Base-by-base conservation (phyloP, 2,797 vertebrate species). In the Pseudochirops cupreus region DNA sequence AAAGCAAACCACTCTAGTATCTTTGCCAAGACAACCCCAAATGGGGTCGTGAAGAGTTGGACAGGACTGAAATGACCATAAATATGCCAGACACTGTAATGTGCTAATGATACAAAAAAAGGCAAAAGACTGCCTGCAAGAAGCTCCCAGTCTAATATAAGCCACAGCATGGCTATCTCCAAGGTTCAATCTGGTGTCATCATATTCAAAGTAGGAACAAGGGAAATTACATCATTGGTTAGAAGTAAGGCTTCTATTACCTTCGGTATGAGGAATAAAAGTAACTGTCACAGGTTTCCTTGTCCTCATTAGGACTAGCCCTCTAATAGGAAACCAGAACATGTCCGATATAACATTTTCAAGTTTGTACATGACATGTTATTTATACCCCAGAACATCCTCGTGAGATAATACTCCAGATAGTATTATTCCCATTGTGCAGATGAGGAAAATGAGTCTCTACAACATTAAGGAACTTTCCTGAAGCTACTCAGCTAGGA, bases 291-390 rank as follows among this genome's bases (percentile, higher is more conserved):
- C 31, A 3, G 28, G 39, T n/a, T 92, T 52, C 39, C n/a, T 62
- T 92, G 92, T 31, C 24, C 56, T 94, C 39, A 5, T 89, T 56
- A 90, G 53, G 59, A 92, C 28, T 91, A 31, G 14, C 1, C 26
- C 87, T 91, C 58, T 92, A 94, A 92, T 94, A 28, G 12, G 93
- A 95, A 90, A 55, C n/a, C 54, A 50, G 6, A 33, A 91, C 90
- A 94, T 95, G 56, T n/a, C 26, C 28, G 82, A 16, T 93, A 5
- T 59, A 94, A 93, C 18, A 67, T 94, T 87, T 58, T 94, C 28
- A 94, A 96, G 92, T 95, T 50, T 28, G 46, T 82, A 91, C 87
- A 74, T 91, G 9, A 31, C 21, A 82, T 90, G 91, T 56, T 1
- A 56, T 74, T n/a, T 95, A 5, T 24, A 62, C 89, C 31, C 90